Base-by-base conservation (phyloP, 2,113 vertebrate genomes). In the Podarcis muralis region DNA sequence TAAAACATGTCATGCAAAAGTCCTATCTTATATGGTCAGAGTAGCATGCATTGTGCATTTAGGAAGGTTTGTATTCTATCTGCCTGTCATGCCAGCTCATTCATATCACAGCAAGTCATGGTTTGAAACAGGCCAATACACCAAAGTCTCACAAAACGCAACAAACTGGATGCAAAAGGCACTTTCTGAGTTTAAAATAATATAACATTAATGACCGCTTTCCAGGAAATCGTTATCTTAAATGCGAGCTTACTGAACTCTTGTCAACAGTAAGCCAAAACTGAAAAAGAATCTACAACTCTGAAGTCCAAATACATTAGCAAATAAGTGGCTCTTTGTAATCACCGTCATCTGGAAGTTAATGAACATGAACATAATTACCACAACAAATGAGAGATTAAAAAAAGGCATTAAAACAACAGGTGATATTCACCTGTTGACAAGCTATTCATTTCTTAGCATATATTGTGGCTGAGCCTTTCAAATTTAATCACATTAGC, bases 351-450 rank as follows among this genome's bases (percentile, higher is more conserved):
- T 57, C 69, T 89, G 25, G 69, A 76, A 82, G 40, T 76, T 86
- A 86, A 86, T 76, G 84, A 81, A 68, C 69, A 89, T 23, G 78
- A 89, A 75, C 68, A 82, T 65, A 74, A 87, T 87, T 87, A 87
- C 84, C 18, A 85, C 40, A 86, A 81, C 57, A 89, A 81, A 86
- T 53, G 59, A 86, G 25, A 68, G 53, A 57, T 79, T 84, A 62
- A 66, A 48, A 81, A 81, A 89, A 71, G 77, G 57, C 79, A 89
- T 89, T 82, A 89, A 53, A 65, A 79, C 20, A 76, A 32, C 69
- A 86, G 4, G 20, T 72, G 62, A 12, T 0, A 2, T 82, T 89
- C n/a, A 65, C 22, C 1, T 80, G 35, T 71, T 88, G 37, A 78
- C 79, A 81, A 22, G 1, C 12, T 20, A 62, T 40, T 89, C 74